A percentile compares a stretch with the other conserved stretches of the same genome.
phyloP scores from a whole-genome alignment of 2,113 vertebrate species.

The Astur gentilis region DNA sequence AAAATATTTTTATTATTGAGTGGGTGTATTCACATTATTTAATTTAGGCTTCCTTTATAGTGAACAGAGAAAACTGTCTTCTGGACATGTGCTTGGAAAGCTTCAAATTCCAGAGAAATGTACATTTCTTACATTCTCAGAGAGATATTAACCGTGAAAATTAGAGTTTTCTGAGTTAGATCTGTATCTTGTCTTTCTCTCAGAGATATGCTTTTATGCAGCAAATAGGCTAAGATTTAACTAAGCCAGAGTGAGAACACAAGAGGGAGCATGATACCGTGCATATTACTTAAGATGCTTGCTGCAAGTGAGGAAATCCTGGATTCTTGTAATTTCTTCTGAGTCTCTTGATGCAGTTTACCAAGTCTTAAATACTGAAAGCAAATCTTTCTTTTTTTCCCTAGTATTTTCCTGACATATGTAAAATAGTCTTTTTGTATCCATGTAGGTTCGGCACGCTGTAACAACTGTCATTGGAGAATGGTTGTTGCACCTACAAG shows the following conservation, averaged over 20 bases:
- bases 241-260: not conserved
- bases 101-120: not conserved
- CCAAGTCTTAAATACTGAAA: not conserved
- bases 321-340: not conserved
- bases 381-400: rapidly evolving
- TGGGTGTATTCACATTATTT: not conserved
- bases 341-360: not conserved
- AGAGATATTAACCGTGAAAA: not conserved
- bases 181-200: not conserved
- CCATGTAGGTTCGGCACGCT: slow-evolving; percentile 82
- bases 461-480: slow-evolving; percentile 82
- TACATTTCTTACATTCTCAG: not conserved
- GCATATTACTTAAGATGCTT: not conserved
- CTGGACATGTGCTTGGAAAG: not conserved
- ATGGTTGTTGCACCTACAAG: slow-evolving; percentile 86
- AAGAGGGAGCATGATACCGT: not conserved
- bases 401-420: not conserved
- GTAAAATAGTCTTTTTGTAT: not conserved
- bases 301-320: not conserved
- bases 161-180: not conserved
- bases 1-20: not conserved
- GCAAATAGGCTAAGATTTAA: not conserved
- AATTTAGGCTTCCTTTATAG: not conserved
- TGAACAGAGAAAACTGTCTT: not conserved
- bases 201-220: not conserved